phyloP scores from a whole-genome alignment of 2,888 invertebrate genomes.

The Blastobasis lacticolella region DNA sequence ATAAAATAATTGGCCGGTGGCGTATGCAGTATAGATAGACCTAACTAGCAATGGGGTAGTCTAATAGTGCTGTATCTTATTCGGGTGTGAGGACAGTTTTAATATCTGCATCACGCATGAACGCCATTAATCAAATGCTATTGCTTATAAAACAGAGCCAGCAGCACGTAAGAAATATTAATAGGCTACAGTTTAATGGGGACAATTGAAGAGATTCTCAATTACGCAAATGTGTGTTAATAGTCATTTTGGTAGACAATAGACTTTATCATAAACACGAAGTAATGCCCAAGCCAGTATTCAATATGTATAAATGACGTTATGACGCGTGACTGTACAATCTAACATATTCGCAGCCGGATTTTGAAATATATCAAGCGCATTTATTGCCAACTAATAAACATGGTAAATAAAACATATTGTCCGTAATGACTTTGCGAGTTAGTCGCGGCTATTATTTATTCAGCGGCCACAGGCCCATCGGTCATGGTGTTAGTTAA shows the following conservation, averaged over 20 bases:
- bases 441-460: constrained; percentile 22
- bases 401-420: constrained; percentile 39
- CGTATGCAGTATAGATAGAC: too few species aligned
- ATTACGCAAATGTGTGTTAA: too few species aligned
- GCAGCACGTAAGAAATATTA: background rate
- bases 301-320: background rate
- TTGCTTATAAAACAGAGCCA: background rate
- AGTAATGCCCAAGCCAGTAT: background rate
- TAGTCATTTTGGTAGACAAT: too few species aligned
- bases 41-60: too few species aligned
- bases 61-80: too few species aligned
- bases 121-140: background rate
- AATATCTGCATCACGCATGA: too few species aligned
- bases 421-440: constrained; percentile 27
- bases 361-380: constrained; percentile 6
- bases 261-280: too few species aligned
- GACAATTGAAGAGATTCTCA: too few species aligned
- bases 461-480: constrained; percentile 3
- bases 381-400: constrained; percentile 15
- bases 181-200: too few species aligned
- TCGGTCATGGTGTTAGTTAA: constrained; percentile 24
- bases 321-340: constrained; percentile 4
- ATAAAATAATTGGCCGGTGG: too few species aligned
- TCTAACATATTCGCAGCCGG: background rate
- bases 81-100: too few species aligned